phyloP scores from a whole-genome alignment of 2,797 vertebrate species.

The Centroberyx gerrardi region DNA sequence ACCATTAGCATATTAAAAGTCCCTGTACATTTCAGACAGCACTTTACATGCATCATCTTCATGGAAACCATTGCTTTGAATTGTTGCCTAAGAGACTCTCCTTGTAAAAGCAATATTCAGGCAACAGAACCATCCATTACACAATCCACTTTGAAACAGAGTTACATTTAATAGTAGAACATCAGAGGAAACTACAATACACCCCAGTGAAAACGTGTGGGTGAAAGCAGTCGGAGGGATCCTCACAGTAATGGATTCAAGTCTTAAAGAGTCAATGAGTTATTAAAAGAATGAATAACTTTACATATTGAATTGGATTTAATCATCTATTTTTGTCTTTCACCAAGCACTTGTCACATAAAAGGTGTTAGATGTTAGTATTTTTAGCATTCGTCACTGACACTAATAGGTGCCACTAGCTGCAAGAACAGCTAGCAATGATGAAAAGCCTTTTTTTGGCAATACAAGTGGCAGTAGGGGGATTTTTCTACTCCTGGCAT shows the following conservation, averaged over 20 bases:
- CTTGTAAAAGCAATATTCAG: constrained; percentile 19
- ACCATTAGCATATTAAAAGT: background rate
- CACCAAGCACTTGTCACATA: background rate
- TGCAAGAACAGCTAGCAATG: too few relatives aligned
- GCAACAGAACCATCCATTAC: constrained; percentile 33
- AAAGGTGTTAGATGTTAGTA: background rate
- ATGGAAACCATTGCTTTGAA: background rate
- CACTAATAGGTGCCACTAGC: too few relatives aligned
- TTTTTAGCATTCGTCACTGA: background rate
- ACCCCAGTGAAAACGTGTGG: constrained; percentile 16
- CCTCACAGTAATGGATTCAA: constrained; percentile 29
- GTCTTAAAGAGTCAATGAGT: constrained; percentile 2
- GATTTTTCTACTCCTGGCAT: background rate
- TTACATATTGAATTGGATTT: background rate
- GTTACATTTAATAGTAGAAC: constrained; percentile 5
- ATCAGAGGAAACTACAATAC: background rate
- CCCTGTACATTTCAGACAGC: background rate
- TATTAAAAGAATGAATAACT: constrained; percentile 2
- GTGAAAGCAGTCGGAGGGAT: constrained; percentile 22
- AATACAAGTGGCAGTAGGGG: background rate
- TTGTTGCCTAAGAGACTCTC: background rate
- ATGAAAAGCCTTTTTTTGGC: too few relatives aligned
- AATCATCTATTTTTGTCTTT: constrained; percentile 1
- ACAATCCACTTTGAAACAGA: constrained; percentile 27
- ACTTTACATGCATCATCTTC: background rate